Evolutionary conservation across 2,113 vertebrate genomes (phyloP).

Genomic region (Cynocephalus volans): DNA sequence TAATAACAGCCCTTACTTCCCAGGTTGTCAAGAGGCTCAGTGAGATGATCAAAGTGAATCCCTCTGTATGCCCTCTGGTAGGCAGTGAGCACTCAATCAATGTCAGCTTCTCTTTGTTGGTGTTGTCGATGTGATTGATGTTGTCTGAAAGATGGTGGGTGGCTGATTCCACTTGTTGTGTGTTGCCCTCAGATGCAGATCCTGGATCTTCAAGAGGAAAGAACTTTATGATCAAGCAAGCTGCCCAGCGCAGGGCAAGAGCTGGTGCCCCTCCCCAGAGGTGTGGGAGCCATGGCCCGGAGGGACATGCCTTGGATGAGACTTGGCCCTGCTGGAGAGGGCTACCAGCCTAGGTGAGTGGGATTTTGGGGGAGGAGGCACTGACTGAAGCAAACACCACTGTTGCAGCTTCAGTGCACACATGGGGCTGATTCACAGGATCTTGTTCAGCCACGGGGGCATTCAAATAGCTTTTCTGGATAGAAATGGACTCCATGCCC

Average conservation of each 20-base stretch:
- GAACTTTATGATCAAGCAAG: background rate
- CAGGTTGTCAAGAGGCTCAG: background rate
- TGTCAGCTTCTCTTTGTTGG: too few relatives aligned
- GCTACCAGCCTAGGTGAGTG: background rate
- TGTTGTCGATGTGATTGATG: rapidly evolving
- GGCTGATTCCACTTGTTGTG: background rate
- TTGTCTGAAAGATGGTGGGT: background rate
- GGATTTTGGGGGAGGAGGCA: background rate
- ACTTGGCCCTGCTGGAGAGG: background rate
- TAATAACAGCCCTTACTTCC: background rate
- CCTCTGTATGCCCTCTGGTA: background rate
- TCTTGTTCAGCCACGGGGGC: too few relatives aligned
- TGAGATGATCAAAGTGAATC: background rate
- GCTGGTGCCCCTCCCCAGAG: rapidly evolving
- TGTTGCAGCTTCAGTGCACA: background rate
- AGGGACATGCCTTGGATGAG: background rate
- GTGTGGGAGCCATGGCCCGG: background rate
- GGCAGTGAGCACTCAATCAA: background rate
- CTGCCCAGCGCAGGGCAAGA: background rate
- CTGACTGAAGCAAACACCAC: background rate
- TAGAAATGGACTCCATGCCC: background rate
- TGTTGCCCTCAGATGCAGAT: background rate
- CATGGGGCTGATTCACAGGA: rapidly evolving
- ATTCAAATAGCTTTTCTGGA: background rate
- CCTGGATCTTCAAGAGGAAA: background rate